Evolutionary conservation across 2,113 vertebrate species (phyloP), one percentile per base, ranked within the genome.

Genomic region (Chrysochloris asiatica): DNA sequence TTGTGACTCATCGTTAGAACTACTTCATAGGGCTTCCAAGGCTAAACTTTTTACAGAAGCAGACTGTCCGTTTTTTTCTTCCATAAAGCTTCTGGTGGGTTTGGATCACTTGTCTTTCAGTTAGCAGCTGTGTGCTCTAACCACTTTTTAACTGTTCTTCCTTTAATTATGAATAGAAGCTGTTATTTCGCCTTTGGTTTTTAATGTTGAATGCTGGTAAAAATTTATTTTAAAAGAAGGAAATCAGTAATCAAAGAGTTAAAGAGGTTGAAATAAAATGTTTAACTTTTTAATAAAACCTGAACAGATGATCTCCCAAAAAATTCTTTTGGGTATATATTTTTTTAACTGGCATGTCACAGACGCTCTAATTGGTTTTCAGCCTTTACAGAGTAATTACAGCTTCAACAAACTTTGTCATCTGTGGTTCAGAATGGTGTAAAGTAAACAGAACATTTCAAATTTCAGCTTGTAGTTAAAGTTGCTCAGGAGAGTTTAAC

Each of bases 351-450:
- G 96, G 87, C 96, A 96, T 97, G 93, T 98, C 98, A 96, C 94
- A 97, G 94, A 96, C 94, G 93, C 94, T 97, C 97, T 98, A 98
- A 98, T 98, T 98, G 96, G 95, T 96, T 98, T 97, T 96, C 96
- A 97, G 96, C 95, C 97, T 97, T 98, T 98, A 94, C 95, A 97
- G 96, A 97, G 96, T 97, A 97, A 97, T 97, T 97, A 97, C 97
- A 97, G 97, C 98, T 98, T 97, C 94, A 98, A 97, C 97, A 97
- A 96, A 97, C 96, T 97, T 98, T 96, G 95, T 98, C 97, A 97
- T 98, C 97, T 98, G 97, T 98, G 97, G 96, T 97, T 98, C 96
- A 97, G 97, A 98, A 97, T 97, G 97, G 97, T 98, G 96, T 97
- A 97, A 97, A 97, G 96, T 98, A 98, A 97, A 97, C 97, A 97